Conservation (phyloP, 2,797 vertebrate species). For the Tokudaia muenninki region DNA sequence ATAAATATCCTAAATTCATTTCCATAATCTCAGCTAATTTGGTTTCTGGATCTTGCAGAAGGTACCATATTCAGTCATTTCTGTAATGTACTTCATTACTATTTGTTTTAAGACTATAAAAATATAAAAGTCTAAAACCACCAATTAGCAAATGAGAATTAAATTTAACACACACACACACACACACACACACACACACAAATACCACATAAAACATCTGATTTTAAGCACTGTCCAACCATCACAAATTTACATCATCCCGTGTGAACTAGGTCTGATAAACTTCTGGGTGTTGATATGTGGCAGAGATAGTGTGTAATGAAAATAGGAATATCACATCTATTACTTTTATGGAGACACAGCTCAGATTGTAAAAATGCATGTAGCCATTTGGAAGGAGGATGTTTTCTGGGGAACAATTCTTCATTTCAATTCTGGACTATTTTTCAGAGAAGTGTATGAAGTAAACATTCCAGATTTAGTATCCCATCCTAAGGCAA, state of each 20-base stretch:
- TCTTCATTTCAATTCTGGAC: not conserved
- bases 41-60: not conserved
- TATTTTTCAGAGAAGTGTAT: not conserved
- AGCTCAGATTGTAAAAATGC: not conserved
- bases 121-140: not conserved
- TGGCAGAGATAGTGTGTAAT: not conserved
- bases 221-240: slow-evolving; percentile 2
- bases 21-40: not conserved
- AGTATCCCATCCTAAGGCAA: not conserved
- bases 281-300: not conserved
- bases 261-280: not conserved
- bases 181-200: not conserved
- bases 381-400: not conserved
- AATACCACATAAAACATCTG: slow-evolving; percentile 2
- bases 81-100: not conserved
- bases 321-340: not conserved
- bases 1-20: not conserved
- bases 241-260: not conserved
- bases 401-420: not conserved
- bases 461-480: not conserved
- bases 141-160: not conserved
- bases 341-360: not conserved
- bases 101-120: not conserved
- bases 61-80: not conserved
- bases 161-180: not conserved